These are phyloP conservation scores for Carettochelys insculpta DNA, from an alignment of 2,113 vertebrate species.

Conservation along the genomic window DNA sequence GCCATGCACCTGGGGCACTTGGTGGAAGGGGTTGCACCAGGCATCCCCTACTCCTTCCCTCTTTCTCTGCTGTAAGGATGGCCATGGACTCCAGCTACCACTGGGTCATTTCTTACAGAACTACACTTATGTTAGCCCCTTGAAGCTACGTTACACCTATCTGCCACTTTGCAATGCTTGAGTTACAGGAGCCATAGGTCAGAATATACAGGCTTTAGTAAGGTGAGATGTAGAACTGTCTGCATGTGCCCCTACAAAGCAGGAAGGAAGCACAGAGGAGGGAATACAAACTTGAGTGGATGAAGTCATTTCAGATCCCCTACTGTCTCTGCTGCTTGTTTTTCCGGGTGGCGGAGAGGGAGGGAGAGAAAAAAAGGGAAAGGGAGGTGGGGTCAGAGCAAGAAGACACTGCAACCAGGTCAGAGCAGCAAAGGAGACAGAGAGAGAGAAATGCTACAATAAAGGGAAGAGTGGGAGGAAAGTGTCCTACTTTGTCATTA, in stretches of 20 bases:
- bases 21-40: no score
- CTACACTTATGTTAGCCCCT: not conserved
- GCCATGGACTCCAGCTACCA: fast-evolving
- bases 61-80: no score
- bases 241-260: no score
- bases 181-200: not conserved
- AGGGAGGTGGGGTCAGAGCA: not conserved
- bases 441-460: not conserved
- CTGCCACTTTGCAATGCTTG: not conserved
- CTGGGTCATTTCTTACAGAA: fast-evolving
- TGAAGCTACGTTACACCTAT: not conserved
- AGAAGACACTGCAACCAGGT: not conserved
- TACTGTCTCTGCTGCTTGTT: fast-evolving
- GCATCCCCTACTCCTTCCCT: no score
- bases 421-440: not conserved
- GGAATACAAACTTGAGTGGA: not conserved
- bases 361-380: not conserved
- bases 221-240: not conserved
- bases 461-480: not conserved
- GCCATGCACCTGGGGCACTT: no score
- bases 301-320: fast-evolving
- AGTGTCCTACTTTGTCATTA: not conserved
- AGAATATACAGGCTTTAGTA: not conserved
- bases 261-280: not conserved
- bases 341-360: not conserved